Evolutionary conservation across 2,888 invertebrate genomes (phyloP).

Genomic region (Muschampia plurimacula): DNA sequence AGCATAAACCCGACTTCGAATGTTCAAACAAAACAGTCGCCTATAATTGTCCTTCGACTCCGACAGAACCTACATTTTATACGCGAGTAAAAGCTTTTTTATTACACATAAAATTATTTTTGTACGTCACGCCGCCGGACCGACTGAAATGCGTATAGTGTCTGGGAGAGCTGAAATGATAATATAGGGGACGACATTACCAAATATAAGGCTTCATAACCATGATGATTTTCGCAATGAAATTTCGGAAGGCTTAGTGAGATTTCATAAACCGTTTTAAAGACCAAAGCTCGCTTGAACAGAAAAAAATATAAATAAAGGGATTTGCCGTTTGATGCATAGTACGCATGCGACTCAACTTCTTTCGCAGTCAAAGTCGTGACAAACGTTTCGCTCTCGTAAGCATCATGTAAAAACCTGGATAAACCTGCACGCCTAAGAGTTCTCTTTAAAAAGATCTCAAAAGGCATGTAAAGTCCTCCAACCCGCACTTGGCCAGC

Average conservation of each 20-base stretch:
- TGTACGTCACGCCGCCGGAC: constrained; percentile 51
- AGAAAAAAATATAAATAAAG: too few relatives aligned
- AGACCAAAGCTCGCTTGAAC: not conserved
- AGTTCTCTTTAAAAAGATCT: too few relatives aligned
- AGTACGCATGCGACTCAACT: too few relatives aligned
- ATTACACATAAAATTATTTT: constrained; percentile 76
- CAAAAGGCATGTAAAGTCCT: too few relatives aligned
- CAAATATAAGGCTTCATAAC: not conserved
- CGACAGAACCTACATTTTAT: constrained; percentile 41
- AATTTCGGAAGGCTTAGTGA: not conserved
- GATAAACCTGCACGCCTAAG: too few relatives aligned
- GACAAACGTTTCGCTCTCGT: too few relatives aligned
- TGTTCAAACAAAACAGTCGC: constrained; percentile 21
- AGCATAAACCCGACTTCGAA: constrained; percentile 13
- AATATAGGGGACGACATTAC: not conserved
- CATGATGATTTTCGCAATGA: not conserved
- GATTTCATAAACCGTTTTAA: not conserved
- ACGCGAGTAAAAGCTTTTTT: constrained; percentile 71
- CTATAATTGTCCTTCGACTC: constrained; percentile 44
- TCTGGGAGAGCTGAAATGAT: constrained; percentile 9
- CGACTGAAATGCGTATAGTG: constrained; percentile 40
- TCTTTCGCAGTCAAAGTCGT: too few relatives aligned
- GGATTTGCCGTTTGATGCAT: too few relatives aligned
- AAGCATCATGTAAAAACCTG: too few relatives aligned
- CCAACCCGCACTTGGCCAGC: too few relatives aligned